Base-by-base conservation (phyloP, 2,797 vertebrate species). In the Odontamblyopus rebecca region DNA sequence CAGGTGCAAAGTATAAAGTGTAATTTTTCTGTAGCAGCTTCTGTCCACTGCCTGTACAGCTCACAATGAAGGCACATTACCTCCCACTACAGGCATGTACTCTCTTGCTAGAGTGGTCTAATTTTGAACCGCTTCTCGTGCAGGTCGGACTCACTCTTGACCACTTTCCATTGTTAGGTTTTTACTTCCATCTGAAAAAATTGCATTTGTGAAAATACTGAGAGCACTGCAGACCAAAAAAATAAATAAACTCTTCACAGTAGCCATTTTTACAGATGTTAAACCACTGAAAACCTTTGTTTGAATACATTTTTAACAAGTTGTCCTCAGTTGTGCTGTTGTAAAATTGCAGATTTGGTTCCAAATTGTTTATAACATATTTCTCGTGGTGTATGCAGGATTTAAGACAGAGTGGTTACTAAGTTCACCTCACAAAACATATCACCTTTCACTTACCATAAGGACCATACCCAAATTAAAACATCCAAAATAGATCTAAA, bases 61-160 rank as follows among this genome's bases (percentile, higher is more conserved):
- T 61, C 68, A 73, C 56, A 70, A 18, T 56, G 59, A 60, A 78
- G 84, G 80, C 38, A 67, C 83, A 82, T 77, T 74, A 71, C 74
- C 78, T 78, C 77, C 81, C 75, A 82, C 77, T 74, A 27, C 53
- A 75, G 61, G 64, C 70, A 62, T 50, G 68, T 0, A 2, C 73
- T 83, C 74, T 41, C 73, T 77, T 78, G 71, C 71, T 73, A 32
- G 74, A 89, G 79, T 76, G 78, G 65, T 63, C 72, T 84, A 68
- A 72, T 75, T 83, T 81, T 73, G 61, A 73, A 80, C 41, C 57
- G 72, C 82, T 82, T 78, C 63, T 80, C 80, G 11, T 78, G 77
- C 63, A 68, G 73, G 72, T 66, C 66, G 68, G 65, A 80, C 64
- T 71, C 67, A 67, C 59, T 79, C 82, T 85, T 77, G 76, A 83